phyloP scores from a whole-genome alignment of 1,140 invertebrate species.

The Platyscapa corneri region DNA sequence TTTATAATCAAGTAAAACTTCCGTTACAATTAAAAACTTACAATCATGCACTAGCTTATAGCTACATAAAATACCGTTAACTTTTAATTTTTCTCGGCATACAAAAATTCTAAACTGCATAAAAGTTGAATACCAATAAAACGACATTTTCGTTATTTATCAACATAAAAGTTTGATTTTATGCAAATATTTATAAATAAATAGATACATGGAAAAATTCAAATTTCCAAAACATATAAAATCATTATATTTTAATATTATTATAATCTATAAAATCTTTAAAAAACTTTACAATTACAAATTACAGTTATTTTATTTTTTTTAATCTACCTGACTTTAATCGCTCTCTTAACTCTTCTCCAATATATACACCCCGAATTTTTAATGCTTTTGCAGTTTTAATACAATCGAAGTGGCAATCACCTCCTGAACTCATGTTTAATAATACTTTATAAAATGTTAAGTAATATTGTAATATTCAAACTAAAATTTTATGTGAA shows the following conservation, averaged over 20 bases:
- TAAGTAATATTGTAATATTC: not conserved
- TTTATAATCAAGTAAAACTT: not conserved
- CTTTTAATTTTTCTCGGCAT: not conserved
- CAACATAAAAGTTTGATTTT: no score
- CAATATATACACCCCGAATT: constrained; percentile 28
- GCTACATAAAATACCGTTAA: not conserved
- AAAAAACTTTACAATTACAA: no score
- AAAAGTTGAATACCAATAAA: no score
- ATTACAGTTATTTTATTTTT: not conserved
- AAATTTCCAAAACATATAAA: no score
- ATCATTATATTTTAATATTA: no score
- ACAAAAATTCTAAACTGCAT: not conserved
- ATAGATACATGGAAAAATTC: no score
- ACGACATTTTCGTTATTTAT: no score
- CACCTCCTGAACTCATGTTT: not conserved
- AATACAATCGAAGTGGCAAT: not conserved
- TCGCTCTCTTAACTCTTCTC: constrained; percentile 4
- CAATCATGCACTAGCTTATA: not conserved
- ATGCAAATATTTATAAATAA: no score
- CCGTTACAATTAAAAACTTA: not conserved
- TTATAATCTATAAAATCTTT: no score
- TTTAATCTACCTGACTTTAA: constrained; percentile 16
- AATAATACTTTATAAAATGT: not conserved
- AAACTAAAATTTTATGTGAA: no score
- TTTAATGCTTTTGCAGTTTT: not conserved